These are phyloP conservation scores for Amaurobius ferox DNA, from an alignment of 2,888 invertebrate species.

Conservation along the genomic window DNA sequence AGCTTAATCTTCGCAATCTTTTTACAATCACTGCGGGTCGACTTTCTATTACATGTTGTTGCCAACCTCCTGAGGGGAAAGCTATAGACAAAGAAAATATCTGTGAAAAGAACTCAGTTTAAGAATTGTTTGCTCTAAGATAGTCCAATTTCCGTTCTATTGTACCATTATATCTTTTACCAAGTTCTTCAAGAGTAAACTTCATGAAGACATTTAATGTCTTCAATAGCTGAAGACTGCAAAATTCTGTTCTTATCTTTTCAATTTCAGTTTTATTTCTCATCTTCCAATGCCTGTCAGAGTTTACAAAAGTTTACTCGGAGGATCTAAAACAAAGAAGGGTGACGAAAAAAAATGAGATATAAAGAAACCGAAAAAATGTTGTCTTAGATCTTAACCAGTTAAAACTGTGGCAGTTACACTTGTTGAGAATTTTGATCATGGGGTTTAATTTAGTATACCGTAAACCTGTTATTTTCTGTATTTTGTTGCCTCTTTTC, in stretches of 20 bases:
- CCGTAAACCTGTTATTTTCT: too few species aligned
- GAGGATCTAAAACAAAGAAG: too few species aligned
- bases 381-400: too few species aligned
- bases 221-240: constrained; percentile 29
- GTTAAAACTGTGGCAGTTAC: too few species aligned
- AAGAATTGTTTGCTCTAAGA: constrained; percentile 17
- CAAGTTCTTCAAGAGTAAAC: neutral
- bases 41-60: constrained; percentile 20
- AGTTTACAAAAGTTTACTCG: too few species aligned
- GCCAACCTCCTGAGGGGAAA: constrained; percentile 39
- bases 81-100: constrained; percentile 20
- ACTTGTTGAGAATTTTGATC: too few species aligned
- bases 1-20: constrained; percentile 31
- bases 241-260: constrained; percentile 19
- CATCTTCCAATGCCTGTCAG: too few species aligned
- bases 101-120: neutral
- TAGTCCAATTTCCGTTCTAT: constrained; percentile 13
- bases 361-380: too few species aligned
- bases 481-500: too few species aligned
- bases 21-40: constrained; percentile 19
- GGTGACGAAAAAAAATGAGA: too few species aligned
- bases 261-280: neutral
- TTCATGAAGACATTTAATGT: constrained; percentile 45
- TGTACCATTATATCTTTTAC: neutral
- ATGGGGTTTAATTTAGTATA: too few species aligned